These are phyloP conservation scores for Trigoniulus corallinus DNA, from an alignment of 1,140 invertebrate species.

Conservation along the genomic window DNA sequence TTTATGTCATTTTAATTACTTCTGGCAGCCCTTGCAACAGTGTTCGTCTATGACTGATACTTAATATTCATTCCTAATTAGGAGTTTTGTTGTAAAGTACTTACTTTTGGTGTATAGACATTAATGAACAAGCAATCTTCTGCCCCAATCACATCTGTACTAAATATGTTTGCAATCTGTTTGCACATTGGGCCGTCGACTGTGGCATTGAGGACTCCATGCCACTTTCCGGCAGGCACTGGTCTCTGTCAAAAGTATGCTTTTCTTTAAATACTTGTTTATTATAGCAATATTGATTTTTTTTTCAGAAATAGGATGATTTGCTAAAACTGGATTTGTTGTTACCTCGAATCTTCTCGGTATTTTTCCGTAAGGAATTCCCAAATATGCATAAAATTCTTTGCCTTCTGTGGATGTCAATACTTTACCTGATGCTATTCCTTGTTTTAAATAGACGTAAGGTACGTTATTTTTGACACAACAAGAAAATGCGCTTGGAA, in stretches of 20 bases:
- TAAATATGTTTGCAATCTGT: conserved; percentile 16
- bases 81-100: no score
- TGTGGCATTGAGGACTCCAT: conserved; percentile 16
- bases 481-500: no score
- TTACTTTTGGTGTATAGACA: conserved; percentile 39
- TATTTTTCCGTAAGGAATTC: conserved; percentile 3
- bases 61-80: no score
- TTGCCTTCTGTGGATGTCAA: conserved; percentile 1
- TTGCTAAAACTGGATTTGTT: no score
- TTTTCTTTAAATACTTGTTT: not conserved
- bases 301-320: not conserved
- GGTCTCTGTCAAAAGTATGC: no score
- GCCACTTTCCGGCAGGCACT: conserved; percentile 18
- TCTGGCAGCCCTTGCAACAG: no score
- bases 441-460: no score
- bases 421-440: no score
- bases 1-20: no score
- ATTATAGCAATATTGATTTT: conserved; percentile 2
- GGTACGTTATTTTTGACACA: no score
- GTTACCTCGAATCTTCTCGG: conserved; percentile 1
- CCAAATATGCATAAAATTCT: not conserved
- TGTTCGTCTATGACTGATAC: no score
- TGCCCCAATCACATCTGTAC: conserved; percentile 19
- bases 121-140: conserved; percentile 56
- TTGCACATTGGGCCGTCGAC: conserved; percentile 20